These are phyloP conservation scores for Brevimyrus niger DNA, from an alignment of 2,113 vertebrate species.

Conservation along the genomic window DNA sequence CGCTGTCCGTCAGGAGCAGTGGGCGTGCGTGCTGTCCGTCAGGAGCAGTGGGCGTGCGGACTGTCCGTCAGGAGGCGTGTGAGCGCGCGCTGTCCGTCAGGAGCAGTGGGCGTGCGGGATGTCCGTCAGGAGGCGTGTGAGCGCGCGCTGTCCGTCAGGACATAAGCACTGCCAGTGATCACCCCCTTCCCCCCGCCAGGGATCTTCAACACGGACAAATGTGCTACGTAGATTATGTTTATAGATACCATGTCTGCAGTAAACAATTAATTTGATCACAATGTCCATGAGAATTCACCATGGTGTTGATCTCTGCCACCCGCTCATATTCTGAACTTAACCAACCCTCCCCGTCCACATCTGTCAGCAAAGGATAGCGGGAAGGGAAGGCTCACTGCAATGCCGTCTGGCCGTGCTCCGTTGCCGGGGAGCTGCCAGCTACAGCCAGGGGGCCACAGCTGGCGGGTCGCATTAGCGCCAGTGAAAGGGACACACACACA, in stretches of 20 bases:
- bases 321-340: not conserved
- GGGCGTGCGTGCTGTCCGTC: not conserved
- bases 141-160: not conserved
- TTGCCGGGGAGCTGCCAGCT: not conserved
- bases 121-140: not conserved
- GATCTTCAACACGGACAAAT: not conserved
- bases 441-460: conserved; percentile 26
- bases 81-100: not conserved
- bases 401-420: no score
- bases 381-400: not conserved
- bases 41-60: not conserved
- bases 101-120: not conserved
- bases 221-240: not conserved
- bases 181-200: not conserved
- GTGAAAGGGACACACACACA: conserved; percentile 41
- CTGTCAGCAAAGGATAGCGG: not conserved
- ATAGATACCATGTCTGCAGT: not conserved
- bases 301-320: not conserved
- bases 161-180: not conserved
- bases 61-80: not conserved
- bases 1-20: not conserved
- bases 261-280: not conserved
- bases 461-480: conserved; percentile 33
- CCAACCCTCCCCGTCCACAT: not conserved
- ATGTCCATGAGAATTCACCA: not conserved